Conservation (phyloP, 2,888 invertebrate species). For the Meteorus colon region DNA sequence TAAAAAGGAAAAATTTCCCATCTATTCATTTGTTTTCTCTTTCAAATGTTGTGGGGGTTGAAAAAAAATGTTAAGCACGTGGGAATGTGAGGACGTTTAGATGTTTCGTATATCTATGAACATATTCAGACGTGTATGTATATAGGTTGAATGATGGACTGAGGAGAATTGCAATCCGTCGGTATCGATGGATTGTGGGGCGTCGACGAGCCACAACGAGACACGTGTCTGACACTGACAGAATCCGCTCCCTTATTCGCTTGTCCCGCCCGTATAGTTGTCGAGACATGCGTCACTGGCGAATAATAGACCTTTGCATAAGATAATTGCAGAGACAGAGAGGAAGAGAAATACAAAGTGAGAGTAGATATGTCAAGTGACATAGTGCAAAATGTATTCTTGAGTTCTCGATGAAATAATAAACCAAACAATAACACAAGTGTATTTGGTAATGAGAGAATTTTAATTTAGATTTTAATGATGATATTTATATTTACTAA, state of each 20-base stretch:
- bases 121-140: not conserved
- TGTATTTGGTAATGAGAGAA: too few species aligned
- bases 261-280: not conserved
- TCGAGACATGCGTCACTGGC: slow-evolving; percentile 22
- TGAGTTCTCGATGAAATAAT: not conserved
- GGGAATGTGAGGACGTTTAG: not conserved
- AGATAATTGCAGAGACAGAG: slow-evolving; percentile 15
- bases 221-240: slow-evolving; percentile 37
- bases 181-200: slow-evolving; percentile 27
- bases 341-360: not conserved
- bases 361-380: not conserved
- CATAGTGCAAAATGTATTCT: not conserved
- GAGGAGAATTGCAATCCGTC: slow-evolving; percentile 8
- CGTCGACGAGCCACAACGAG: slow-evolving; percentile 24
- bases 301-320: slow-evolving; percentile 19
- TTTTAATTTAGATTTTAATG: too few species aligned
- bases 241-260: not conserved
- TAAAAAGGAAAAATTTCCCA: not conserved
- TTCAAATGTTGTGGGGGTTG: not conserved
- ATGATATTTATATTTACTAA: too few species aligned
- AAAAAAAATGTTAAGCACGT: not conserved
- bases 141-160: not conserved
- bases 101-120: not conserved
- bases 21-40: not conserved
- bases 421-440: not conserved